phyloP scores from a whole-genome alignment of 2,888 invertebrate species.

The Eupithecia subumbrata region DNA sequence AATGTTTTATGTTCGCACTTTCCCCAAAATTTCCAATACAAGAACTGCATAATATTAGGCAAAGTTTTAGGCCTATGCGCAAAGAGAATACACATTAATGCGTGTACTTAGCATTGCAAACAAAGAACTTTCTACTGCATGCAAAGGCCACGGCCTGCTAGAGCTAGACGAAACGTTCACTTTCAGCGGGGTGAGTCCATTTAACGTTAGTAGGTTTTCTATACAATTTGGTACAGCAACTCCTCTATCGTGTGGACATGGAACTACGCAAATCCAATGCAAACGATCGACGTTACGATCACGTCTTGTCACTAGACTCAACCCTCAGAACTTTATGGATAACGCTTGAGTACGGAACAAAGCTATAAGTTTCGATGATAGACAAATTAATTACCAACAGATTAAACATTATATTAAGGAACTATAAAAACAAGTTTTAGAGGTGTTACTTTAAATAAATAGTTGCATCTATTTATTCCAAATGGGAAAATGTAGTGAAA shows the following conservation, averaged over 20 bases:
- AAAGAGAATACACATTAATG: conserved; percentile 33
- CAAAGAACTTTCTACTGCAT: conserved; percentile 74
- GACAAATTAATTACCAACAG: not conserved
- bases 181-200: not conserved
- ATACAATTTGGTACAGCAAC: no score
- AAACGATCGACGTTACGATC: no score
- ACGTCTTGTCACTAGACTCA: no score
- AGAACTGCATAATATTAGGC: conserved; percentile 43
- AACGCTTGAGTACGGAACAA: not conserved
- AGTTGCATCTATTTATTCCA: no score
- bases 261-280: no score
- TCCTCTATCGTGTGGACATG: no score
- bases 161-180: conserved; percentile 2
- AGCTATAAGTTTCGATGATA: not conserved
- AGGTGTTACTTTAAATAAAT: no score
- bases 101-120: conserved; percentile 43
- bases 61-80: conserved; percentile 31
- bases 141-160: conserved; percentile 45
- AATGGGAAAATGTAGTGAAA: no score
- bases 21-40: conserved; percentile 36
- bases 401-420: no score
- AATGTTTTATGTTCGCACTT: conserved; percentile 23
- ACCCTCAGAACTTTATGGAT: not conserved
- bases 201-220: no score
- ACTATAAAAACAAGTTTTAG: no score